Evolutionary conservation across 2,888 invertebrate species (phyloP), one percentile per base, ranked within the genome.

Genomic region (Drosophila falleni): DNA sequence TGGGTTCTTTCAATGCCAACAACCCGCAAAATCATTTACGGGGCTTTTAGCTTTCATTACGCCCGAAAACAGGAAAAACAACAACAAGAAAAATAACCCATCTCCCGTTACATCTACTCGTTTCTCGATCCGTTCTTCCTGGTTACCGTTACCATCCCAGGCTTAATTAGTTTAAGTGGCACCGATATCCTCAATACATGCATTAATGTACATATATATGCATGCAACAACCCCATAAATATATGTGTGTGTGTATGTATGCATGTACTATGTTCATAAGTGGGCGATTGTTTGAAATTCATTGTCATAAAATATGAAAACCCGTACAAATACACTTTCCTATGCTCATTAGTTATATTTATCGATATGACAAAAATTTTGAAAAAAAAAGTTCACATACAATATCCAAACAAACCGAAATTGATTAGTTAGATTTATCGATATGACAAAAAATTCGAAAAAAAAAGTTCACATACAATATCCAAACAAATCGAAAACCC

Each of bases 131-230:
- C 53, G 6, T 11, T 16, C 16, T 39, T 37, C 16, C 60, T 15
- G 26, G 33, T 41, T 41, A 49, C 47, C 50, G 61, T 56, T 55
- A 71, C 68, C 71, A 65, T 77, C 71, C 51, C 31, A 50, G 67
- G 61, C 63, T 78, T 87, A 81, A 81, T 87, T 87, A 84, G 87
- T 81, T 75, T 71, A 81, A 81, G 81, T 84, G 78, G 5, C 53
- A 31, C 29, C 65, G 41, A 63, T 56, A 65, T 65, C 33, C 51
- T 44, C 16, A n/a, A 58, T 23, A 44, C 3, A 37, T 29, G 37
- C 2, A 51, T 2, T 19, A 6, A 15, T 9, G 23, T 19, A 19
- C 19, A 19, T 31, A 33, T 26, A 5, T 31, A 13, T 31, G 23
- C 37, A 19, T n/a, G 23, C 4, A 3, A 23, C 23, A 4, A 23